Base-by-base conservation (phyloP, 2,888 invertebrate species). In the Yponomeuta malinellus region DNA sequence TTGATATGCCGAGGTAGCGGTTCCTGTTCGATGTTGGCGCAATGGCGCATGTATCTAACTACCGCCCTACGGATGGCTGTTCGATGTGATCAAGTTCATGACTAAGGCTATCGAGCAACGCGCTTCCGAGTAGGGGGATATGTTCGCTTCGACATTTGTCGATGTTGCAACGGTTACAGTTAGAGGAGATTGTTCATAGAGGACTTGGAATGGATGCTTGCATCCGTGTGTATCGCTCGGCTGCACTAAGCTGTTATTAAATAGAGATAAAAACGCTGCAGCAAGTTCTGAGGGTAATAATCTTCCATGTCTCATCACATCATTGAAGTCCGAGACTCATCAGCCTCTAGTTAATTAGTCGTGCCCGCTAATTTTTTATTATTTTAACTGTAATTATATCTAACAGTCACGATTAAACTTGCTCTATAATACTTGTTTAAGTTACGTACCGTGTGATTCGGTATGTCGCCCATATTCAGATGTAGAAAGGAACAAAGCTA, bases 1-100 rank as follows among this genome's bases (percentile, higher is more conserved):
- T 90, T 91, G 89, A 91, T 90, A 89, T 81, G 82, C 84, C 82
- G 81, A 83, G 79, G 80, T 90, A 91, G 90, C 91, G 90, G 90
- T 89, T 85, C 82, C 85, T 76, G 75, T 59, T 59, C 52, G 52
- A 59, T 59, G 52, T 59, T 59, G 52, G 52, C 52, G 52, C 52
- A 59, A 33, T 71, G 64, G 81, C 81, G 81, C 83, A 82, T 84
- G 82, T 83, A 82, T 81, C 80, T 76, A 76, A 74, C 73, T 81
- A 84, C 85, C 65, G 84, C 86, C 88, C 88, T 88, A 76, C 73
- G 74, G 75, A 68, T 70, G 59, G 31, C 59, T 37, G 33, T 65
- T 65, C 29, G 65, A 31, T 65, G 6, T 37, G 67, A 43, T 15
- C 68, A 63, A 70, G 70, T 70, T 63, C 70, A 70, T 63, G 63